Evolutionary conservation across 2,797 vertebrate species (phyloP).

Genomic region (Oreonectes daqikongensis): DNA sequence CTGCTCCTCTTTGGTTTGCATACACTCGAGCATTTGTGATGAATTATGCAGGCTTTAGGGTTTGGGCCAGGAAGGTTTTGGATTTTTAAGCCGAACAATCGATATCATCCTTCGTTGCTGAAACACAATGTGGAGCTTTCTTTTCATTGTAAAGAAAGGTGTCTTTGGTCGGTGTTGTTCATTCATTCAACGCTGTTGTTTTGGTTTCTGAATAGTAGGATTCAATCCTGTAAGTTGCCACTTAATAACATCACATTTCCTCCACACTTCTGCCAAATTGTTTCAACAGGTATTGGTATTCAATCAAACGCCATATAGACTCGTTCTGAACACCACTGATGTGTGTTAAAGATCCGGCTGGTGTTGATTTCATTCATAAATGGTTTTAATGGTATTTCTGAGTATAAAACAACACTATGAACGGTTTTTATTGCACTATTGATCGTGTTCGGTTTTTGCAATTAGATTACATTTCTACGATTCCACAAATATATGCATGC

Average conservation of each 20-base stretch:
- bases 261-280: constrained; percentile 43
- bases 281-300: constrained; percentile 31
- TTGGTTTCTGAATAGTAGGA: constrained; percentile 36
- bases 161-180: not conserved
- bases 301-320: constrained; percentile 44
- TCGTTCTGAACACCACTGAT: not conserved
- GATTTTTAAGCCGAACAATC: not conserved
- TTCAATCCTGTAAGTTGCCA: constrained; percentile 39
- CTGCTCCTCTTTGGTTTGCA: not conserved
- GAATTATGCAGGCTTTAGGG: not conserved
- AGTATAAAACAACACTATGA: not conserved
- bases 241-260: constrained; percentile 48
- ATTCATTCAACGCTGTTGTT: too few species aligned
- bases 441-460: constrained; percentile 1
- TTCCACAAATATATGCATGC: not conserved
- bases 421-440: not conserved
- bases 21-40: not conserved
- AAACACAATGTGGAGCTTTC: not conserved
- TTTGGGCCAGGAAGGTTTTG: not conserved
- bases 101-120: not conserved
- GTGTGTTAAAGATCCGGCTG: constrained; percentile 6
- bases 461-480: not conserved
- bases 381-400: not conserved
- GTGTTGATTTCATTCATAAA: not conserved
- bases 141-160: not conserved